Base-by-base conservation (phyloP, 2,113 vertebrate genomes). In the Rhinopomastus cyanomelas region DNA sequence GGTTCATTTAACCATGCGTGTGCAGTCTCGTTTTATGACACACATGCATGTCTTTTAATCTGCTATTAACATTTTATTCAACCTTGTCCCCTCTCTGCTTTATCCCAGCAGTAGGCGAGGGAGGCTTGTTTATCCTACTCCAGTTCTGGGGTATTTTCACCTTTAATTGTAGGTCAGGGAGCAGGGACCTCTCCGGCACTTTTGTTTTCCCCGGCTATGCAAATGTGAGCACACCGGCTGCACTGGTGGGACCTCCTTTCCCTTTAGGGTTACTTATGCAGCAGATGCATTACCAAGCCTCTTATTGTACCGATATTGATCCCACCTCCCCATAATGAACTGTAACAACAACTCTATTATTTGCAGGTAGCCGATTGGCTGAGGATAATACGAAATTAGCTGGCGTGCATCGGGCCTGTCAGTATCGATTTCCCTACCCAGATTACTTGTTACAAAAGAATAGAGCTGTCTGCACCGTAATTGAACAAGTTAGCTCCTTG, bases 401-500 rank as follows among this genome's bases (percentile, higher is more conserved):
- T 97, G 97, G 98, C 97, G 92, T 98, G 98, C 98, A 97, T 95
- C 97, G 97, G 98, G 97, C 97, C 98, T 98, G 98, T 98, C 98
- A 99, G 97, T 98, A 99, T 99, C 98, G 98, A 99, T 99, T 98
- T 98, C 98, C 98, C 98, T 98, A 98, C 97, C 98, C 98, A 98
- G 98, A 99, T 99, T 98, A 98, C 98, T 99, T 99, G 99, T 99
- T 99, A 99, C 98, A 98, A 99, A 99, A 99, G 99, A 99, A 99
- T 98, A 98, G 99, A 99, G 98, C 99, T 99, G 99, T 99, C 99
- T 99, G 98, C 97, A 97, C 97, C 95, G 90, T 99, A 99, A 99
- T 99, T 99, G 98, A 99, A 99, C 99, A 99, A 99, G 98, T 99
- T 99, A 99, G 99, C 99, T 99, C 98, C 99, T 98, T 99, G 98